A percentile compares a stretch with the other conserved stretches of the same genome.
Conservation (phyloP, 2,797 vertebrate species). For the Babyrousa celebensis region DNA sequence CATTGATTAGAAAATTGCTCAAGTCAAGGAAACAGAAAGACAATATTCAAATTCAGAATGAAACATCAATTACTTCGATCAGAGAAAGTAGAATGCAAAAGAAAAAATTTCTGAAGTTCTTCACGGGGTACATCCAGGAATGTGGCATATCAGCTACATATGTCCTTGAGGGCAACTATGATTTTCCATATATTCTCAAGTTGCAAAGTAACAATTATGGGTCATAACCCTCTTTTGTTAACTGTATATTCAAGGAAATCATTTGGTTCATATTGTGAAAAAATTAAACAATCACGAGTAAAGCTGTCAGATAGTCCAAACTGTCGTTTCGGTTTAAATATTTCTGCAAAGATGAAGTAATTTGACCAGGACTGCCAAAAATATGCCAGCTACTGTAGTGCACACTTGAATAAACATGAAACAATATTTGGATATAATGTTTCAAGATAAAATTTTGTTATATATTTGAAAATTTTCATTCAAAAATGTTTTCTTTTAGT, state of each 20-base stretch:
- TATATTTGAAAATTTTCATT: constrained; percentile 49
- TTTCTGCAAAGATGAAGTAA: constrained; percentile 72
- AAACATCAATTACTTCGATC: constrained; percentile 40
- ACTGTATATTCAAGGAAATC: constrained; percentile 33
- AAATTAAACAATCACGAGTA: constrained; percentile 45
- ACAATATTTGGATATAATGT: constrained; percentile 75
- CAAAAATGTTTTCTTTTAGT: constrained; percentile 30
- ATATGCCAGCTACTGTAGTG: constrained; percentile 58
- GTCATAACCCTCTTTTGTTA: neutral
- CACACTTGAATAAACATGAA: constrained; percentile 69
- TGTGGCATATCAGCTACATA: neutral
- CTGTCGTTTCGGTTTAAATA: constrained; percentile 66
- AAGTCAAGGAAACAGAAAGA: neutral
- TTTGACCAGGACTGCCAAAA: constrained; percentile 77
- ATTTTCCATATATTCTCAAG: constrained; percentile 8
- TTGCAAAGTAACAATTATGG: neutral
- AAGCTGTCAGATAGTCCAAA: constrained; percentile 55
- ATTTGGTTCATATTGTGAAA: constrained; percentile 50
- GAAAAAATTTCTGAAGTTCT: constrained; percentile 20
- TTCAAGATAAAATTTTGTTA: constrained; percentile 65
- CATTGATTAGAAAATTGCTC: neutral
- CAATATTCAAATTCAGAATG: constrained; percentile 39
- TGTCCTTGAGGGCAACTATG: neutral
- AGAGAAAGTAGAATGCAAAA: constrained; percentile 44
- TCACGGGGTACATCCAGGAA: neutral